Conservation (phyloP, 2,888 invertebrate species). For the Crioceris asparagi region DNA sequence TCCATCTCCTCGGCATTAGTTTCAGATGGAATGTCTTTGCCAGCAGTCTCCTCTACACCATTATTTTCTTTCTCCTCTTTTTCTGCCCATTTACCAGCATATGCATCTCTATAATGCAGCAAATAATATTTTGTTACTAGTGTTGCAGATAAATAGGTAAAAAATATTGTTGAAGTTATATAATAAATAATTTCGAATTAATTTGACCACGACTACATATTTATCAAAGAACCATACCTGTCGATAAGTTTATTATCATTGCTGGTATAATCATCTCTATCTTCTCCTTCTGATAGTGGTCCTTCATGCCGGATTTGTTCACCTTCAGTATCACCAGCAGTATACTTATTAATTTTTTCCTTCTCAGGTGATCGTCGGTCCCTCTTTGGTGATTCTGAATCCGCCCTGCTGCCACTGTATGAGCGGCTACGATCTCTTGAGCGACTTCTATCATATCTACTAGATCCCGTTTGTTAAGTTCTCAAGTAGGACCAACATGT, state of each 20-base stretch:
- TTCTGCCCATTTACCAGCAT: constrained; percentile 56
- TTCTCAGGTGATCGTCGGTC: constrained; percentile 36
- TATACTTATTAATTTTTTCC: constrained; percentile 48
- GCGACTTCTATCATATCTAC: constrained; percentile 48
- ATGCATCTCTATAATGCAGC: constrained; percentile 40
- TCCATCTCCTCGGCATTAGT: constrained; percentile 45
- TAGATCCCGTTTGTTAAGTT: not conserved
- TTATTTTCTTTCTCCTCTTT: constrained; percentile 37
- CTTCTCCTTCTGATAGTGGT: constrained; percentile 48
- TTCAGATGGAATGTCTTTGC: constrained; percentile 29
- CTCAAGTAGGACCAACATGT: not conserved
- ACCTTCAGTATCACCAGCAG: constrained; percentile 33
- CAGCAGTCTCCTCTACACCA: constrained; percentile 2
- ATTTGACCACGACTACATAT: not conserved
- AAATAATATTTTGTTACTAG: constrained; percentile 36
- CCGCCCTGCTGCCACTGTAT: constrained; percentile 43
- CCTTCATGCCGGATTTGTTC: constrained; percentile 42
- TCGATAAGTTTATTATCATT: constrained; percentile 21
- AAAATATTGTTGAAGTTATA: too few relatives aligned
- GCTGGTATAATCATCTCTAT: constrained; percentile 42
- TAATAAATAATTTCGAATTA: not conserved
- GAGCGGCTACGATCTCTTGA: constrained; percentile 36
- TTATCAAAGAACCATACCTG: constrained; percentile 30
- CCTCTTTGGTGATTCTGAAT: constrained; percentile 17
- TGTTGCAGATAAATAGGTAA: too few relatives aligned